Conservation (phyloP, 2,113 vertebrate genomes). For the Chaetodon trifascialis region DNA sequence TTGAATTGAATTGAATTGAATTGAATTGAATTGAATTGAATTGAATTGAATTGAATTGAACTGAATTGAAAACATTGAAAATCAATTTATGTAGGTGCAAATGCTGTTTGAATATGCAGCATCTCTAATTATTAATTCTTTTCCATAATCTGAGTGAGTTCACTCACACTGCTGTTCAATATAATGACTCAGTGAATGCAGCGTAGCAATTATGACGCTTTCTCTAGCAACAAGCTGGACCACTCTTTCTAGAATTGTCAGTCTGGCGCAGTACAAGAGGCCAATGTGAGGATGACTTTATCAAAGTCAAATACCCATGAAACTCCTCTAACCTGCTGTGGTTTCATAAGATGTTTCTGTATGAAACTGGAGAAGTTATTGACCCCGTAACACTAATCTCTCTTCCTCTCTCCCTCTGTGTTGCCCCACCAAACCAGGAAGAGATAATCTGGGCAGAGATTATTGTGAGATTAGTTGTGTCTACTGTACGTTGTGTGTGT, state of each 20-base stretch:
- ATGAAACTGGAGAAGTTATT: constrained; percentile 39
- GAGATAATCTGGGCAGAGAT: constrained; percentile 74
- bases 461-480: constrained; percentile 75
- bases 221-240: neutral
- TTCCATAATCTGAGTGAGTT: neutral
- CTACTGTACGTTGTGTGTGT: constrained; percentile 52
- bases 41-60: too few relatives aligned
- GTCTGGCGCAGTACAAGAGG: neutral
- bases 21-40: too few relatives aligned
- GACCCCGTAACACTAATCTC: constrained; percentile 59
- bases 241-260: constrained; percentile 10
- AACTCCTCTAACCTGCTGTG: neutral
- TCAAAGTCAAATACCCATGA: constrained; percentile 6
- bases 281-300: constrained; percentile 17
- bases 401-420: neutral
- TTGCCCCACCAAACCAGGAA: constrained; percentile 45
- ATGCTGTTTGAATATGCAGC: too few relatives aligned
- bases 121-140: too few relatives aligned
- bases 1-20: too few relatives aligned
- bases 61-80: too few relatives aligned
- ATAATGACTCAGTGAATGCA: constrained; percentile 3
- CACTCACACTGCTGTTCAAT: constrained; percentile 2
- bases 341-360: constrained; percentile 34
- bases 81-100: too few relatives aligned
- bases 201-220: neutral